Evolutionary conservation across 2,888 invertebrate genomes (phyloP).

Genomic region (Heteromyza rotundicornis): DNA sequence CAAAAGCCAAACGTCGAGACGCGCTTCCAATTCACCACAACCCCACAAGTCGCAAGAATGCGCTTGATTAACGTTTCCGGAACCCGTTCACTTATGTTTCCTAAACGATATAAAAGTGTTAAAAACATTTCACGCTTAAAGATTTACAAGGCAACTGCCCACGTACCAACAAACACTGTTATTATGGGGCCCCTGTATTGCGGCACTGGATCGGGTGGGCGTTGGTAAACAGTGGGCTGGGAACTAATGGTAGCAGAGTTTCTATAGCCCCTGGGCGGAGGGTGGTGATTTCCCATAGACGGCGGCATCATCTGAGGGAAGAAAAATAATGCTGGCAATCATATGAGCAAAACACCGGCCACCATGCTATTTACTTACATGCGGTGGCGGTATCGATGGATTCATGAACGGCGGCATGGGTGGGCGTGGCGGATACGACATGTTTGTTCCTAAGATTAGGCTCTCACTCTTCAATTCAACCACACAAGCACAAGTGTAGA

Average conservation of each 20-base stretch:
- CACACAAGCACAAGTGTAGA: no score
- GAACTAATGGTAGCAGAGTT: conserved; percentile 63
- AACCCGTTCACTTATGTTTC: conserved; percentile 92
- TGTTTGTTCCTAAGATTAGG: conserved; percentile 52
- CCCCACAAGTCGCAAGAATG: conserved; percentile 91
- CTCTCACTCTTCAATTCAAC: no score
- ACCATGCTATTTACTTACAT: conserved; percentile 49
- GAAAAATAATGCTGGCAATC: conserved; percentile 22
- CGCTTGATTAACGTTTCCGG: conserved; percentile 95
- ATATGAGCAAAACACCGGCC: background rate
- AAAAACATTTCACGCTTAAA: background rate
- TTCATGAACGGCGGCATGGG: conserved; percentile 79
- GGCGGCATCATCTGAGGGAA: conserved; percentile 67
- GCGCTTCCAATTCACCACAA: conserved; percentile 95
- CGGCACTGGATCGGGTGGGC: conserved; percentile 56
- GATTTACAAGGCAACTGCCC: background rate
- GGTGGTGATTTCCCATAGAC: conserved; percentile 61
- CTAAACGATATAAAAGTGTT: conserved; percentile 48
- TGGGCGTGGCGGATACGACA: conserved; percentile 91
- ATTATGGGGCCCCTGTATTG: conserved; percentile 82
- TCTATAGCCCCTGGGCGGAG: conserved; percentile 58
- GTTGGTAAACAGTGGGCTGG: conserved; percentile 60
- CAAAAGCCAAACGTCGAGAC: conserved; percentile 98
- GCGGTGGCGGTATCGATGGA: conserved; percentile 73
- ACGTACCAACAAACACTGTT: conserved; percentile 92